Percentiles rank a stretch among this genome's conserved stretches.
phyloP scores from a whole-genome alignment of 2,888 invertebrate genomes.

The Noctua fimbriata region DNA sequence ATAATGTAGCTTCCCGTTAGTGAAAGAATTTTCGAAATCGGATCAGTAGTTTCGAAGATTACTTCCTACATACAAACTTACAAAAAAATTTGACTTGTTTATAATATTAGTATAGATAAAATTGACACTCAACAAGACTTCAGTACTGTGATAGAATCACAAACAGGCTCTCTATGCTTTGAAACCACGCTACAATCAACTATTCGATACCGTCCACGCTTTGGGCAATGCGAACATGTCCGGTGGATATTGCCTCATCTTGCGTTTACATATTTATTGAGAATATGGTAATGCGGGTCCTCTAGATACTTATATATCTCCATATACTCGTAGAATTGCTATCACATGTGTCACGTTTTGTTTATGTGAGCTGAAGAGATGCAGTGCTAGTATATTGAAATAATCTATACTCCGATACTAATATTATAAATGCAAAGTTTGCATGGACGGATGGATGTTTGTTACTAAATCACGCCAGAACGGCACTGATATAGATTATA shows the following conservation, averaged over 20 bases:
- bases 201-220: conserved; percentile 41
- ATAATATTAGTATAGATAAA: conserved; percentile 6
- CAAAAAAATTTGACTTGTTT: no score
- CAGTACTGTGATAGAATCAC: conserved; percentile 30
- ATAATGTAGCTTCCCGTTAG: no score
- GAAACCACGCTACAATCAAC: conserved; percentile 56
- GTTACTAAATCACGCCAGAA: background rate
- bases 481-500: no score
- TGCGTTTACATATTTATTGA: conserved; percentile 61
- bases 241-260: conserved; percentile 55
- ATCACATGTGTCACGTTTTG: background rate
- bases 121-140: background rate
- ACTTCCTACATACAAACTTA: no score
- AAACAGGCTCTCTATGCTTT: conserved; percentile 40
- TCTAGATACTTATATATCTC: conserved; percentile 4
- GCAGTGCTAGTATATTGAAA: background rate
- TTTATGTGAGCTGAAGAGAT: background rate
- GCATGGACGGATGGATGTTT: background rate
- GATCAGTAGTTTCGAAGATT: no score
- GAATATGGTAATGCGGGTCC: conserved; percentile 48
- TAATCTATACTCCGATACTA: background rate
- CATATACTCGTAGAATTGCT: background rate
- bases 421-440: background rate
- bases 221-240: conserved; percentile 37
- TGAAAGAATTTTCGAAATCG: no score